Conservation (phyloP, 2,888 invertebrate genomes). For the Drosophila mimetica region DNA sequence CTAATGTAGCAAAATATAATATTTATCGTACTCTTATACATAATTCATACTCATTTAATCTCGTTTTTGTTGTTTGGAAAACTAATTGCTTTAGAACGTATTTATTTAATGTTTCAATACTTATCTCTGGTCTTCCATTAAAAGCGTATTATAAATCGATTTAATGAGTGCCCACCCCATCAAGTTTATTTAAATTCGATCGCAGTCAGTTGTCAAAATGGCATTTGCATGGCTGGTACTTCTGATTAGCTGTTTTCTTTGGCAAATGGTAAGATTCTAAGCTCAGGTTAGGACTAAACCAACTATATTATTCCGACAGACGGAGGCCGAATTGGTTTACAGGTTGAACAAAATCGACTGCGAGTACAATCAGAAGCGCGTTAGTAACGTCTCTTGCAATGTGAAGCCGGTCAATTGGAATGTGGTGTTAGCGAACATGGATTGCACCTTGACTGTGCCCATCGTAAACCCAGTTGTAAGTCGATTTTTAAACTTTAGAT, state of each 20-base stretch:
- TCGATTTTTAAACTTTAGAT: accelerated
- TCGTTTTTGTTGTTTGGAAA: neutral
- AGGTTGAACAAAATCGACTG: slow-evolving; percentile 45
- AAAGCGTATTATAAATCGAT: neutral
- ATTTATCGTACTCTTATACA: too few relatives aligned
- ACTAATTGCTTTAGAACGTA: neutral
- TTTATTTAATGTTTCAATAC: too few relatives aligned
- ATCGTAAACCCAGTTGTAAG: neutral
- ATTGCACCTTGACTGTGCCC: slow-evolving; percentile 9
- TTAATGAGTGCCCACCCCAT: neutral
- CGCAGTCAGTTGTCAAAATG: neutral
- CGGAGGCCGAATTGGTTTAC: slow-evolving; percentile 13
- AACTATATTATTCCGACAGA: neutral
- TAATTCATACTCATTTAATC: too few relatives aligned
- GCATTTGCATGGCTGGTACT: neutral
- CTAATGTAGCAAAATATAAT: too few relatives aligned
- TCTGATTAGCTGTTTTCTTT: neutral
- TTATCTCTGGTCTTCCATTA: neutral
- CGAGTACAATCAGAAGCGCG: neutral
- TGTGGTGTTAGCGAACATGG: slow-evolving; percentile 19
- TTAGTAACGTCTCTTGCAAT: slow-evolving; percentile 25
- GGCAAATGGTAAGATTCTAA: neutral
- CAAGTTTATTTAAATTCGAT: neutral
- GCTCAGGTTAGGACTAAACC: too few relatives aligned
- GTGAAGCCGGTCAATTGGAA: slow-evolving; percentile 48